Evolutionary conservation across 2,113 vertebrate genomes (phyloP).

Genomic region (Scophthalmus maximus): DNA sequence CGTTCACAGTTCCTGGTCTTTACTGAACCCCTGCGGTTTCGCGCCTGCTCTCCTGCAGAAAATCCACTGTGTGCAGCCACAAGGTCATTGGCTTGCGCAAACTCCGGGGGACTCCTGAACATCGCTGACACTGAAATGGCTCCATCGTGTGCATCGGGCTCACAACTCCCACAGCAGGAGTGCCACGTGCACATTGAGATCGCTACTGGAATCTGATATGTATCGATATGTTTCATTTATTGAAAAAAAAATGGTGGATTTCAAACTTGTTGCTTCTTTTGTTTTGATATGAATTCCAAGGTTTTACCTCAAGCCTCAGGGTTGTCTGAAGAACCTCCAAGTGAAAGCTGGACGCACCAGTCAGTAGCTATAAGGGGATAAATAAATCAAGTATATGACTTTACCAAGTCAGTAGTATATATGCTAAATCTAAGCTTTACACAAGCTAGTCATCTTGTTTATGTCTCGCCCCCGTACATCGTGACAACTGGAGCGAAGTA

Average conservation of each 20-base stretch:
- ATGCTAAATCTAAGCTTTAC: slow-evolving; percentile 8
- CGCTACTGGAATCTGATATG: neutral
- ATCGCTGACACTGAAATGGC: slow-evolving; percentile 28
- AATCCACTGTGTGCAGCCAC: slow-evolving; percentile 9
- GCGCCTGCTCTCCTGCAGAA: slow-evolving; percentile 25
- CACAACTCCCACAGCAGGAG: neutral
- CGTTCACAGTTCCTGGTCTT: slow-evolving; percentile 42
- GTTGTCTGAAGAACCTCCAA: neutral
- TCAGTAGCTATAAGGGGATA: neutral
- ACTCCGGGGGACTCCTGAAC: neutral
- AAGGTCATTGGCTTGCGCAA: slow-evolving; percentile 51
- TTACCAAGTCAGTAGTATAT: neutral
- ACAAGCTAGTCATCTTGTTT: slow-evolving; percentile 5
- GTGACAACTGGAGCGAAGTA: neutral
- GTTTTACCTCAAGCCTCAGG: slow-evolving; percentile 1
- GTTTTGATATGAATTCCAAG: neutral
- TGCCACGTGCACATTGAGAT: neutral
- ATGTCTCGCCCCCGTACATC: neutral
- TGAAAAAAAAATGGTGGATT: neutral
- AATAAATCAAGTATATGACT: neutral
- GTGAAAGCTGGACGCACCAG: neutral
- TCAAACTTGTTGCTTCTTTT: no score
- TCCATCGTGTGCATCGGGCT: neutral
- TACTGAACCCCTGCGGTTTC: slow-evolving; percentile 51
- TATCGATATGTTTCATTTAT: neutral